Base-by-base conservation (phyloP, 1,140 invertebrate genomes). In the Cydia fagiglandana region DNA sequence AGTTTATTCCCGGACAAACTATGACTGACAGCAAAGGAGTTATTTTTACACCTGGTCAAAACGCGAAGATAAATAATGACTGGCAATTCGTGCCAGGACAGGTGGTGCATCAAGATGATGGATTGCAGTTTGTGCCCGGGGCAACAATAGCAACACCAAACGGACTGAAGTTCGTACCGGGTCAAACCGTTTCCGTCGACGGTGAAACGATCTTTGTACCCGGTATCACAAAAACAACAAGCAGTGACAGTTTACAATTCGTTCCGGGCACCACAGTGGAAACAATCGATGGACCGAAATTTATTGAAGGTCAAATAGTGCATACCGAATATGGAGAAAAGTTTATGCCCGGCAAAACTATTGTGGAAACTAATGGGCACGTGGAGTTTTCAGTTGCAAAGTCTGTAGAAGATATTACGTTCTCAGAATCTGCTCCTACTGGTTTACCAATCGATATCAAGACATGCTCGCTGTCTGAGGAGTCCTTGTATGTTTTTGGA, bases 41-140 rank as follows among this genome's bases (percentile, higher is more conserved):
- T 28, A 92, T 93, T 77, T 96, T 96, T 83, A 94, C 96, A 6
- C 94, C 96, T 5, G 96, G 96, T n/a, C 95, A 96, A 85, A 94
- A 94, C 84, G 89, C 95, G 0, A 91, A 91, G 45, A 91, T 93
- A 41, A 93, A 94, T 56, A 90, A 93, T 61, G 93, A 94, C 77
- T 93, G 91, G 83, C 93, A 94, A 66, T 96, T 96, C 81, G 91
- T 96, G 15, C 95, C 95, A n/a, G 95, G 95, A 2, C 87, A 95
- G 78, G 93, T 92, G 0, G 56, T 94, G 56, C 87, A 93, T 82
- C 90, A 94, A 80, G 91, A 93, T 73, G 84, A 94, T 68, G 93
- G 88, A 50, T 78, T 88, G 34, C 91, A 93, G 84, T 96, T 96
- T 80, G 86, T 96, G 24, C 94, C 95, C 20, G 96, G 95, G 13